Percentiles rank a stretch among this genome's conserved stretches.
phyloP scores from a whole-genome alignment of 2,797 vertebrate species.

The Galago senegalensis region DNA sequence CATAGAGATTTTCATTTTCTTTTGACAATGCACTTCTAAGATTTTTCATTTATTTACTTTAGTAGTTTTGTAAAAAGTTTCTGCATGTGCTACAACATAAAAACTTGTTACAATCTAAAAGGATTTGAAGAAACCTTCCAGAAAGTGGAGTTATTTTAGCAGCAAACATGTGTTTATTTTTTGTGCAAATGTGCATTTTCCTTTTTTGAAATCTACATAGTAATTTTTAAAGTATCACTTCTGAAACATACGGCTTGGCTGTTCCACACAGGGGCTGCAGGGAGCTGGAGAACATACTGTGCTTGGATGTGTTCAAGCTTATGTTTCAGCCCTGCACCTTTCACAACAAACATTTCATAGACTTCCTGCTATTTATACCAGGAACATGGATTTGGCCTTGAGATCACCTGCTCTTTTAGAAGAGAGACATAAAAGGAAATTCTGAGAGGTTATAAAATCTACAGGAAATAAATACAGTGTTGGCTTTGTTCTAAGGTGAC shows the following conservation, averaged over 20 bases:
- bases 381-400: constrained; percentile 57
- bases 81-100: constrained; percentile 4
- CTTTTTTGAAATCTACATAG: constrained; percentile 42
- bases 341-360: constrained; percentile 49
- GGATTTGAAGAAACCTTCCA: constrained; percentile 29
- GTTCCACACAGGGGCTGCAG: constrained; percentile 29
- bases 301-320: constrained; percentile 54
- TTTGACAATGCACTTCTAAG: constrained; percentile 41
- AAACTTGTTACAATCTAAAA: constrained; percentile 44
- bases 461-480: constrained; percentile 71
- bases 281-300: constrained; percentile 8
- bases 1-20: constrained; percentile 46
- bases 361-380: constrained; percentile 82
- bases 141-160: constrained; percentile 35
- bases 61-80: constrained; percentile 56
- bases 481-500: constrained; percentile 64
- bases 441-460: constrained; percentile 70
- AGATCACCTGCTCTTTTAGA: constrained; percentile 73
- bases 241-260: constrained; percentile 44
- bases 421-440: constrained; percentile 72
- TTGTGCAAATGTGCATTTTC: constrained; percentile 45
- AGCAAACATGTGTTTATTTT: constrained; percentile 30
- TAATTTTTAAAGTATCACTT: constrained; percentile 63
- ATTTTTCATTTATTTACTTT: constrained; percentile 6
- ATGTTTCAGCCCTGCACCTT: constrained; percentile 26